Percentiles rank a stretch among this genome's conserved stretches.
phyloP scores from a whole-genome alignment of 2,888 invertebrate genomes.

The Rotaria magnacalcarata region DNA sequence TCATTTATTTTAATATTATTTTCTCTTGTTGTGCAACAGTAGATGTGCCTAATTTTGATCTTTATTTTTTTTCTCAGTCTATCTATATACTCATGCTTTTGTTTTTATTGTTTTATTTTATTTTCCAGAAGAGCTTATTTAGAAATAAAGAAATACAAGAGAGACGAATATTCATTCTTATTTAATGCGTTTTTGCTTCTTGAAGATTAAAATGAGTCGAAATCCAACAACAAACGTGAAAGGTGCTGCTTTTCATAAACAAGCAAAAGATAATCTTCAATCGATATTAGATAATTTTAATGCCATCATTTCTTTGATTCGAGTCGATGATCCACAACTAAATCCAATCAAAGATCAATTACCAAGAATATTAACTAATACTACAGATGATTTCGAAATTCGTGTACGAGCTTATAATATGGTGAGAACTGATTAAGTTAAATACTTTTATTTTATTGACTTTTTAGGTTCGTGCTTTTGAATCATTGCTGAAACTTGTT shows the following conservation, averaged over 20 bases:
- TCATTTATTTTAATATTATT: not conserved
- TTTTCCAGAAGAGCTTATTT: not conserved
- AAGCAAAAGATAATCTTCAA: conserved; percentile 27
- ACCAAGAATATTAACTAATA: conserved; percentile 23
- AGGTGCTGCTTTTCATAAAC: conserved; percentile 15
- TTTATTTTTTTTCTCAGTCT: not conserved
- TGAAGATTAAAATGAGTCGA: not conserved
- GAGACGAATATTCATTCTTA: too few relatives aligned
- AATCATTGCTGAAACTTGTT: conserved; percentile 9
- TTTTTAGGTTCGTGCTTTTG: conserved; percentile 4
- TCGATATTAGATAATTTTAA: conserved; percentile 28
- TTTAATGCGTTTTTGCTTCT: not conserved
- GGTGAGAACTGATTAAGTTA: not conserved
- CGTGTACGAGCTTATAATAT: conserved; percentile 18
- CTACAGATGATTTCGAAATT: conserved; percentile 28
- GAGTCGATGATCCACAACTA: not conserved
- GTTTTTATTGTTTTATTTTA: not conserved
- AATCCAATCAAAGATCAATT: conserved; percentile 27
- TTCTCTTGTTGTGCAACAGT: not conserved
- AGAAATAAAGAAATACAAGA: not conserved
- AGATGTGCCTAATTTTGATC: not conserved
- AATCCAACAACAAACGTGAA: not conserved
- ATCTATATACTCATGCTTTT: not conserved
- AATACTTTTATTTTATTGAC: too few relatives aligned
- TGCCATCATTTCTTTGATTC: not conserved